Base-by-base conservation (phyloP, 2,888 invertebrate genomes). In the Zelleria hepariella region DNA sequence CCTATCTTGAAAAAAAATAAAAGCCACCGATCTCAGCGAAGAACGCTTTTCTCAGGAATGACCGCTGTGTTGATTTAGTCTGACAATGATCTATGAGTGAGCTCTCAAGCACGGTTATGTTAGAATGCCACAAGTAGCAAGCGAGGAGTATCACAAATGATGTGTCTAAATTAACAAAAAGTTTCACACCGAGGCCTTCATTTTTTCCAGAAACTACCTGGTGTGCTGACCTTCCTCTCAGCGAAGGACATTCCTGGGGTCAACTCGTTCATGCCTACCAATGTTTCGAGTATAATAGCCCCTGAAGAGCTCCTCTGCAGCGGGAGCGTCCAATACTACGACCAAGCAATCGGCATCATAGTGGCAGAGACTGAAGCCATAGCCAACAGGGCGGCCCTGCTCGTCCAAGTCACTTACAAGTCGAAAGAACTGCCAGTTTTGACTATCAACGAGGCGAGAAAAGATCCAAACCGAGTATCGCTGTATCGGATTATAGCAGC, bases 341-440 rank as follows among this genome's bases (percentile, higher is more conserved):
- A 93, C 26, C 94, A 94, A 73, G 89, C 93, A 0, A 76, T 94
- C 15, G 95, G 94, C 0, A 75, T 94, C 0, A 89, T 95, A 21
- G 91, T 92, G 0, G 94, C 94, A 25, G 90, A 87, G 63, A 87
- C 86, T 2, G 86, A 90, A 57, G 77, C 77, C 24, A 64, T 90
- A 3, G 93, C 93, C 0, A 83, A 90, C 51, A 75, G 84, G 65
- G 93, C 93, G 0, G 91, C 91, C 1, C 76, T 87, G 23, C 74
- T 91, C 53, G 92, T 94, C 0, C 84, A 90, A 69, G 81, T 93
- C 0, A 83, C 78, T 27, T 93, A 92, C 63, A 78, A 76, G 23
- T 77, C 82, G 7, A 74, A 86, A 10, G 76, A 69, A 58, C 75
- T 74, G 48, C 83, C 84, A 0, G 63, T 79, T 5, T 59, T 80